Evolutionary conservation across 1,140 invertebrate species (phyloP).

Genomic region (Atopsyche davidsoni): DNA sequence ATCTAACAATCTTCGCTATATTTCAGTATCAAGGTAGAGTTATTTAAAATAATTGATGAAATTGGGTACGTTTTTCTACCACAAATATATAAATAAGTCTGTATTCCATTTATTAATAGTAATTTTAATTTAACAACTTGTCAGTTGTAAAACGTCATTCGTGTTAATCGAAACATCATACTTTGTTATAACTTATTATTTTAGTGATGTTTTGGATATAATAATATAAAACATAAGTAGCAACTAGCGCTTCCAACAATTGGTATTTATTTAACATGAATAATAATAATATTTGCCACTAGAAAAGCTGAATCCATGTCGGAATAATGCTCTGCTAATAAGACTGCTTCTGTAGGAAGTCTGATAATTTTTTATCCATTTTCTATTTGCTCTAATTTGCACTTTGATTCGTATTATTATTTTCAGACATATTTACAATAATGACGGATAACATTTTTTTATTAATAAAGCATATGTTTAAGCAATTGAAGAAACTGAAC

Average conservation of each 20-base stretch:
- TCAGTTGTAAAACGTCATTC: conserved; percentile 36
- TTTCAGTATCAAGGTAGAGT: not conserved
- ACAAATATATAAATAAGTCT: not conserved
- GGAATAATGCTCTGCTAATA: too few relatives aligned
- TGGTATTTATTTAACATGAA: not conserved
- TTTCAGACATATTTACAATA: too few relatives aligned
- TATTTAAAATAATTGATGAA: conserved; percentile 5
- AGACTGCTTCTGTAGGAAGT: too few relatives aligned
- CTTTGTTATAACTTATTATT: conserved; percentile 1
- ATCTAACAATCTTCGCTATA: not conserved
- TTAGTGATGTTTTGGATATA: not conserved
- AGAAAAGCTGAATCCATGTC: too few relatives aligned
- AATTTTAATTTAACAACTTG: not conserved
- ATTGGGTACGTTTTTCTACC: conserved; percentile 12
- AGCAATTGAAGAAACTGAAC: not conserved
- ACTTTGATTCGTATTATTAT: too few relatives aligned
- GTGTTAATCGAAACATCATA: conserved; percentile 8
- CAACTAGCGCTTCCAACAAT: not conserved
- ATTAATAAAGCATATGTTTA: not conserved
- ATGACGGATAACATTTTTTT: not conserved
- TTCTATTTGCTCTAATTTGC: too few relatives aligned
- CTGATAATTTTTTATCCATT: too few relatives aligned
- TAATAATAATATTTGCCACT: not conserved
- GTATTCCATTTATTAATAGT: not conserved
- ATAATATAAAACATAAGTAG: not conserved